Conservation (phyloP, 2,888 invertebrate species). For the Spisula subtruncata region DNA sequence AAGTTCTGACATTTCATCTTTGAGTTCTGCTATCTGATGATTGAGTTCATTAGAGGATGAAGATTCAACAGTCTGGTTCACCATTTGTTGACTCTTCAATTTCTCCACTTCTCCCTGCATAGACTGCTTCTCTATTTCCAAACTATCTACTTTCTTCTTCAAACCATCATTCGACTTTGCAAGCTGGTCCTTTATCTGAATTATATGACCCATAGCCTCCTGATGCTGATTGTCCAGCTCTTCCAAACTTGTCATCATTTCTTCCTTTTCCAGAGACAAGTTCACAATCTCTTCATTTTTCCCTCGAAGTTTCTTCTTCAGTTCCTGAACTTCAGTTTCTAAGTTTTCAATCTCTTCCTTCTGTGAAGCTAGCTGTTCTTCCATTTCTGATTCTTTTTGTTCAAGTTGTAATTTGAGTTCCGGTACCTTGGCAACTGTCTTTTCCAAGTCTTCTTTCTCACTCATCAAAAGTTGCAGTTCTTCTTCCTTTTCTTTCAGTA, state of each 20-base stretch:
- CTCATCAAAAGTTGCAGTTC: slow-evolving; percentile 61
- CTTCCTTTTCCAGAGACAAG: slow-evolving; percentile 80
- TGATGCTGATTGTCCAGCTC: slow-evolving; percentile 93
- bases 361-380: slow-evolving; percentile 49
- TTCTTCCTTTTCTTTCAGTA: slow-evolving; percentile 65
- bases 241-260: slow-evolving; percentile 90
- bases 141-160: slow-evolving; percentile 54
- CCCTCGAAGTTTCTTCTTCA: slow-evolving; percentile 65
- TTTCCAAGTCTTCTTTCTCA: slow-evolving; percentile 67
- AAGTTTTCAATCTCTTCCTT: slow-evolving; percentile 46
- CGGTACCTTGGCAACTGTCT: slow-evolving; percentile 56
- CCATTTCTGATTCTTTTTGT: slow-evolving; percentile 60
- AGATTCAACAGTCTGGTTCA: slow-evolving; percentile 67
- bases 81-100: slow-evolving; percentile 58
- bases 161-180: slow-evolving; percentile 66
- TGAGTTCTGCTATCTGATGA: slow-evolving; percentile 71
- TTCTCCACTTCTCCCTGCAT: slow-evolving; percentile 59
- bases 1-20: slow-evolving; percentile 69
- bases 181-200: slow-evolving; percentile 77
- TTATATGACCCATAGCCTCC: slow-evolving; percentile 88
- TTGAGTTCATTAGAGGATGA: slow-evolving; percentile 72
- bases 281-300: slow-evolving; percentile 75
- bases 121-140: slow-evolving; percentile 53
- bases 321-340: slow-evolving; percentile 64
- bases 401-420: slow-evolving; percentile 58